Evolutionary conservation across 2,797 vertebrate species (phyloP).

Genomic region (Acanthornis magna): DNA sequence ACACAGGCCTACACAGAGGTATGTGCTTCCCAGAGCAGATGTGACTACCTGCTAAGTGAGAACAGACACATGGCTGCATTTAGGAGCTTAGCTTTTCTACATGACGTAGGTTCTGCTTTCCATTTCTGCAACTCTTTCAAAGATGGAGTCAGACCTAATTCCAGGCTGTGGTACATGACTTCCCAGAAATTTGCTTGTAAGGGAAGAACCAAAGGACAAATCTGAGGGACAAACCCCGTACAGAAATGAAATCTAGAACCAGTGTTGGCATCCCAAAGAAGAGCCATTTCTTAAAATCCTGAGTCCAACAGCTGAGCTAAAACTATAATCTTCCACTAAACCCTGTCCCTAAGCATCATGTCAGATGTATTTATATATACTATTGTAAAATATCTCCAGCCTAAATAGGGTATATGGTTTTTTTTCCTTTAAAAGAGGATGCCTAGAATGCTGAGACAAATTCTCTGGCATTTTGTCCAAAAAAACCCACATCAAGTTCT

Average conservation of each 20-base stretch:
- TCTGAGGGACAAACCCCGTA: background rate
- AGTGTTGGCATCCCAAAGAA: background rate
- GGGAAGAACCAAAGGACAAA: background rate
- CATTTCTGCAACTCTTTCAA: background rate
- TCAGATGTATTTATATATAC: background rate
- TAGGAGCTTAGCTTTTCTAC: background rate
- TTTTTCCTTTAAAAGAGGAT: background rate
- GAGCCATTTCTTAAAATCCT: background rate
- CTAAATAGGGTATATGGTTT: background rate
- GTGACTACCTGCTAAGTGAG: background rate
- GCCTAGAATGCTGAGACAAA: background rate
- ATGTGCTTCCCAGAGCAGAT: conserved; percentile 28
- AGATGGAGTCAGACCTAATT: background rate
- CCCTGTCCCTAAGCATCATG: background rate
- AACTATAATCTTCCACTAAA: background rate
- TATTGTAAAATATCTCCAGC: background rate
- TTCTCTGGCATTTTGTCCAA: background rate
- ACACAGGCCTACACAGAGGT: conserved; percentile 96
- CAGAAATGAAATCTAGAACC: background rate
- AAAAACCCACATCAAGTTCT: background rate
- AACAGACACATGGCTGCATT: background rate
- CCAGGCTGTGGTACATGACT: background rate
- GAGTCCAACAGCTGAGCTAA: background rate
- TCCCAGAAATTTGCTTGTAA: background rate
- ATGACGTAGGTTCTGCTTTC: background rate